Base-by-base conservation (phyloP, 2,113 vertebrate species). In the Girardinichthys multiradiatus region DNA sequence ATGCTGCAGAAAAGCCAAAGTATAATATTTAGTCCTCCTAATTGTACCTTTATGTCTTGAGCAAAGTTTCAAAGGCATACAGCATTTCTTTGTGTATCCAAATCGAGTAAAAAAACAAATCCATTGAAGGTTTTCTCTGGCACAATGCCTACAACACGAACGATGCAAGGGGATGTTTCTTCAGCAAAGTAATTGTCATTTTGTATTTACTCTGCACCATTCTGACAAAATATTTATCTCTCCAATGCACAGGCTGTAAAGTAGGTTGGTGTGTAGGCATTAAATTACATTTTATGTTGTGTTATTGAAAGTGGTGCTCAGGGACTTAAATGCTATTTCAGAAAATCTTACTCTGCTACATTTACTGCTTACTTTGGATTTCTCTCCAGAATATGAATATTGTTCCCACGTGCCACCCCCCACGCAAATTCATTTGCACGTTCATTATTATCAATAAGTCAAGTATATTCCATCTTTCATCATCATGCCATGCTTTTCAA, bases 401-500 rank as follows among this genome's bases (percentile, higher is more conserved):
- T 82, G 73, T 76, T 86, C 86, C 87, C 90, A 63, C 72, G 79
- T 86, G 92, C 89, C 90, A 86, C 68, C 81, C 79, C 76, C 76
- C 37, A 74, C 82, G 82, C 85, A 84, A 85, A 80, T 85, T 87
- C 80, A 90, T 72, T 88, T 79, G 83, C 88, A 89, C 90, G 92
- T 94, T 94, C 90, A 94, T 94, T 94, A 94, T 92, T 91, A 92
- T 93, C 93, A 93, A 93, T 94, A 92, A 94, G 91, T 94, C 93
- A 89, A 92, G 90, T 92, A 83, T 87, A 91, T 93, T 94, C 90
- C 86, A 91, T 93, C 88, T 87, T 91, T 93, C 88, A 92, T 91
- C 90, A 90, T 85, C 83, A 85, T 76, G 89, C 91, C 84, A 83
- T 87, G 75, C 84, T 77, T 85, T 89, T 78, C 84, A 81, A 85